Base-by-base conservation (phyloP, 2,797 vertebrate species). In the Premnoplex brunnescens region DNA sequence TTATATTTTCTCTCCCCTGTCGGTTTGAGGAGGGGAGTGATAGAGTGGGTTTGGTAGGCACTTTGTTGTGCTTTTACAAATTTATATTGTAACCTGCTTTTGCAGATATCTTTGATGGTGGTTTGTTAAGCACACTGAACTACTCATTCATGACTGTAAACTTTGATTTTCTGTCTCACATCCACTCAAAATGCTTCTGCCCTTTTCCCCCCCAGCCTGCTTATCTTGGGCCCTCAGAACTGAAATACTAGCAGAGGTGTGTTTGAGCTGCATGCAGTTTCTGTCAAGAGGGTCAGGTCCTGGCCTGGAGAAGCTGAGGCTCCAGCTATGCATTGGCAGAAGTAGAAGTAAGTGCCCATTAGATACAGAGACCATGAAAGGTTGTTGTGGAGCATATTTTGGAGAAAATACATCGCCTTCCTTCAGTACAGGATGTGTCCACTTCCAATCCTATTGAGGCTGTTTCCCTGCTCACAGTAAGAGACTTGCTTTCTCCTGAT, bases 401-500 rank as follows among this genome's bases (percentile, higher is more conserved):
- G 58, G 56, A 93, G 48, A 67, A 88, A 89, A 71, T 16, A 37
- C 10, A 55, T 7, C 16, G 27, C 12, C 14, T 59, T 79, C 6
- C n/a, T 23, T 5, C 17, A 23, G 21, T 46, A 32, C 0, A 4
- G 73, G 12, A 54, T 41, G 8, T 18, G 6, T 85, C 58, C 0
- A 0, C 43, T 32, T 54, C 46, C 55, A 66, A 32, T 80, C 17
- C 34, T 64, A 27, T 17, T 37, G 16, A 39, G 6, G 37, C 59
- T 88, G 9, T 21, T 73, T 88, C 11, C 9, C 8, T 1, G 4
- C 21, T 32, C 14, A 44, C 37, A 37, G 30, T 15, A 55, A 9
- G 11, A 83, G 6, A 28, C 26, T 23, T 44, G 7, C 4, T 73
- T 83, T 83, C 83, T 83, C 37, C 12, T 48, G 5, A 15, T 75